These are phyloP conservation scores for Heliconius nattereri DNA, from an alignment of 1,140 invertebrate genomes.

Conservation along the genomic window DNA sequence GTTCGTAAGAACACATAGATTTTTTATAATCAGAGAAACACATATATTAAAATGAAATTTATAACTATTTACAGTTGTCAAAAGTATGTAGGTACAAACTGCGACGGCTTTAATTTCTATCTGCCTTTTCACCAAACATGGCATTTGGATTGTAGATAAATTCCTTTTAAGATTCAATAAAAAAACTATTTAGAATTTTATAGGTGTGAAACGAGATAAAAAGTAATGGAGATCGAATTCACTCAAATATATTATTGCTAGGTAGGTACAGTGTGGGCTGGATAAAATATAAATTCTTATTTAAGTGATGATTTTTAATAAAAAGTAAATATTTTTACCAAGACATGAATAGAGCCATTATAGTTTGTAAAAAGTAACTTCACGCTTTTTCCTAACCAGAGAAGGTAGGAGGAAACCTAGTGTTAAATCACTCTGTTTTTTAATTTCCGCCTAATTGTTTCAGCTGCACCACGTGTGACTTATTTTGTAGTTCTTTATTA, in stretches of 20 bases:
- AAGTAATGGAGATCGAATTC: slow-evolving; percentile 1
- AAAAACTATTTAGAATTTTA: background rate
- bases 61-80: too few species aligned
- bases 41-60: too few species aligned
- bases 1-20: too few species aligned
- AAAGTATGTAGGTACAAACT: background rate
- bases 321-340: background rate
- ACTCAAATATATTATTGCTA: background rate
- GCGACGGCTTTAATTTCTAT: background rate
- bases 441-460: too few species aligned
- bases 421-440: too few species aligned
- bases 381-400: too few species aligned
- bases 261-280: background rate
- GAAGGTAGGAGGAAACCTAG: too few species aligned
- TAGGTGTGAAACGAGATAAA: background rate
- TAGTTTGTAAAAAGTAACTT: too few species aligned
- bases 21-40: too few species aligned
- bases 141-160: background rate
- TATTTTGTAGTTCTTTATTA: too few species aligned
- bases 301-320: background rate
- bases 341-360: too few species aligned
- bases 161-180: slow-evolving; percentile 8
- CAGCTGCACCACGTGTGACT: too few species aligned
- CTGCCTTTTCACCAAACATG: background rate
- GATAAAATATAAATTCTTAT: background rate